These are phyloP conservation scores for Arothron firmamentum DNA, from an alignment of 2,113 vertebrate genomes.

Conservation along the genomic window DNA sequence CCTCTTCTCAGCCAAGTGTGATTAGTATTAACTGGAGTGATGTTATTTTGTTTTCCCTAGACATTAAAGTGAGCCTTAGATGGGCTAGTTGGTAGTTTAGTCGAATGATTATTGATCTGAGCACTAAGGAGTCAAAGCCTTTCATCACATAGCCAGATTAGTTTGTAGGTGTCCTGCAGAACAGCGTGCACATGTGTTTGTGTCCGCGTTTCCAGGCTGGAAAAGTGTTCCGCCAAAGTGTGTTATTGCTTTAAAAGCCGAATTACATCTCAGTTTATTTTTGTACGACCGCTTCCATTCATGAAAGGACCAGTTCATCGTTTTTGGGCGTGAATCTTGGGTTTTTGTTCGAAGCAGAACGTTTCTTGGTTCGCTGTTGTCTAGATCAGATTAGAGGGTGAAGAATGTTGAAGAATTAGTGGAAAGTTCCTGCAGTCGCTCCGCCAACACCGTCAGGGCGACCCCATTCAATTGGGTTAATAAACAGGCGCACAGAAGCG, in stretches of 20 bases:
- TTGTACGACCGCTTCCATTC: too few relatives aligned
- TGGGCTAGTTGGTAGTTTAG: slow-evolving; percentile 48
- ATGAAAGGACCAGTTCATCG: background rate
- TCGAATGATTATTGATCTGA: slow-evolving; percentile 31
- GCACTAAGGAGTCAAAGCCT: slow-evolving; percentile 28
- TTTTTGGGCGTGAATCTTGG: background rate
- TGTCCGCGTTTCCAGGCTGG: background rate
- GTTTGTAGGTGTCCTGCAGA: too few relatives aligned
- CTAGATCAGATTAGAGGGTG: too few relatives aligned
- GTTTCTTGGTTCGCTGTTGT: too few relatives aligned
- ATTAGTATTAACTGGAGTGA: slow-evolving; percentile 50
- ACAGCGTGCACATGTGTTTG: background rate
- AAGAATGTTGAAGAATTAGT: too few relatives aligned
- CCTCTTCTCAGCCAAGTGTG: slow-evolving; percentile 42
- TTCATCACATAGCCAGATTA: background rate
- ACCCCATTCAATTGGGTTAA: too few relatives aligned
- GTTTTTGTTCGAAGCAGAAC: background rate
- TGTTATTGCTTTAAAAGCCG: slow-evolving; percentile 34
- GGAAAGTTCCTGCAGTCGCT: too few relatives aligned
- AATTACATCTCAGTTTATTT: background rate
- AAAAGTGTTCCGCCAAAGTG: slow-evolving; percentile 47
- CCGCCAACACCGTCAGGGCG: too few relatives aligned
- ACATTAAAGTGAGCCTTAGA: slow-evolving; percentile 35
- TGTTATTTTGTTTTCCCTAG: slow-evolving; percentile 32
- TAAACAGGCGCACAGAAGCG: too few relatives aligned